Conservation (phyloP, 2,797 vertebrate genomes). For the Eulemur albifrons region DNA sequence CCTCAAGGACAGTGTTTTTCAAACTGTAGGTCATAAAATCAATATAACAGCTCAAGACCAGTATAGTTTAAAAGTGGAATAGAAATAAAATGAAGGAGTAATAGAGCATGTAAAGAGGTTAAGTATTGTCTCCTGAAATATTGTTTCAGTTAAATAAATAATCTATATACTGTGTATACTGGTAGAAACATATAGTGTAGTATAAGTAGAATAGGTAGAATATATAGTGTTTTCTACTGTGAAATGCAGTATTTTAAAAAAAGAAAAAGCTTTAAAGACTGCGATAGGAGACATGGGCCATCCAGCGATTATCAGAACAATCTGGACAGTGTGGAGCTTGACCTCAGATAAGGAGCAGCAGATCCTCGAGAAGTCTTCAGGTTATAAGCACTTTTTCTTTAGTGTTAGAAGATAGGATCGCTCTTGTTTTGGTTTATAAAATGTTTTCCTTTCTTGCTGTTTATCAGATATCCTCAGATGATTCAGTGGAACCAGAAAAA, state of each 20-base stretch:
- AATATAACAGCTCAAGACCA: background rate
- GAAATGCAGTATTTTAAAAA: background rate
- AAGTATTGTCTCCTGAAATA: conserved; percentile 5
- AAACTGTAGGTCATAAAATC: background rate
- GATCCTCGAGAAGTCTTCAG: background rate
- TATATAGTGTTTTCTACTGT: background rate
- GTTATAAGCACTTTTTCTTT: background rate
- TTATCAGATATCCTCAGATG: background rate
- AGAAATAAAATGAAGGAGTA: background rate
- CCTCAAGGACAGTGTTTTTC: background rate
- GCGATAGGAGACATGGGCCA: background rate
- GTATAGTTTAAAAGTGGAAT: conserved; percentile 32
- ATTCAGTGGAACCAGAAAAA: background rate
- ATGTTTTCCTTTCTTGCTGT: background rate
- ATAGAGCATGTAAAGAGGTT: background rate
- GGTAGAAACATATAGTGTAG: too few species aligned
- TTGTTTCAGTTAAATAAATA: background rate
- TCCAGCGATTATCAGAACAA: background rate
- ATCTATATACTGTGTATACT: background rate
- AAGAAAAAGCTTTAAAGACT: background rate
- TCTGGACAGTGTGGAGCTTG: background rate
- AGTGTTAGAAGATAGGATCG: background rate
- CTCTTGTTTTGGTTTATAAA: background rate
- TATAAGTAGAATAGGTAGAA: background rate
- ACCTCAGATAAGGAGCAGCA: background rate